Base-by-base conservation (phyloP, 2,113 vertebrate species). In the Lipophrys pholis region DNA sequence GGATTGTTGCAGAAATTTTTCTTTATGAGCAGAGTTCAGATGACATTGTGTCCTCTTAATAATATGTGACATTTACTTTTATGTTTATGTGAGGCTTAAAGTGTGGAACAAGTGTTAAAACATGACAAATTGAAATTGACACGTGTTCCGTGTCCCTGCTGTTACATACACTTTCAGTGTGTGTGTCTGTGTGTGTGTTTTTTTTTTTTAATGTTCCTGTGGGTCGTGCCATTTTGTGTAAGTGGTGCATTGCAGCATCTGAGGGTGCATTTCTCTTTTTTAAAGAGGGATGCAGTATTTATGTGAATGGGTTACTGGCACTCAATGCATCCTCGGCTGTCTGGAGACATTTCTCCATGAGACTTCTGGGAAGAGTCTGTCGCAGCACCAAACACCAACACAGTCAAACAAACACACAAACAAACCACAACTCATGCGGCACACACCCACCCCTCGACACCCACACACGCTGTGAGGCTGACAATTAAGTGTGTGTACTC, bases 281-380 rank as follows among this genome's bases (percentile, higher is more conserved):
- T 40, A 42, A 11, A 12, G 43, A 11, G 58, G 55, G 63, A 69
- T 85, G 69, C 75, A 89, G 75, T 87, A 87, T 89, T 88, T 76
- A 89, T 88, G 69, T 76, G 51, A 68, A 55, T 80, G 56, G 75
- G 74, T 89, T 89, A 78, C 52, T 36, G 77, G 64, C 45, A 50
- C 75, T 86, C 73, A 81, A 76, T 90, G 70, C 80, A 73, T 75
- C 49, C 58, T 53, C 16, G 54, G 65, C 58, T 56, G 42, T 80
- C 71, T 50, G 64, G 56, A 85, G 75, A 87, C 81, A 70, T 71
- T 90, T 63, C 62, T 73, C 85, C 56, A 68, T 55, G 51, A 59
- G 43, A 46, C 52, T 51, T 45, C 63, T 16, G 7, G 84, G 73
- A 69, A 70, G 3, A 73, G 55, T 50, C 41, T 49, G 75, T 50